These are phyloP conservation scores for Centropus unirufus DNA, from an alignment of 2,113 vertebrate genomes.

Conservation along the genomic window DNA sequence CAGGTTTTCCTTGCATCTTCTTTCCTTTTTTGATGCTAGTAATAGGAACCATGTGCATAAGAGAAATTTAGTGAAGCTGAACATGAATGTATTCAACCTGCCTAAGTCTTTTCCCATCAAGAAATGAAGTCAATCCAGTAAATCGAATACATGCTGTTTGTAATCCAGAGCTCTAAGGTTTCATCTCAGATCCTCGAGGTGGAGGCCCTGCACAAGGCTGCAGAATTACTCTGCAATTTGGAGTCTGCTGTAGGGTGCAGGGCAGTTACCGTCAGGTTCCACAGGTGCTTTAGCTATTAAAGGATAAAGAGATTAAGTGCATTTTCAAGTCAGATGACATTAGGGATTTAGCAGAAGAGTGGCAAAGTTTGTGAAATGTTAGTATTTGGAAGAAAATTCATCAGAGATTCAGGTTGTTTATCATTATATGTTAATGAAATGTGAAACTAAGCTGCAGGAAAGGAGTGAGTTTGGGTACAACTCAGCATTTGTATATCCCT, in stretches of 20 bases:
- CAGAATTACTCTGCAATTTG: background rate
- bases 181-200: background rate
- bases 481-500: background rate
- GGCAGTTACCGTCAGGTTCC: background rate
- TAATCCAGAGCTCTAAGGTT: background rate
- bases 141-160: background rate
- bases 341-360: background rate
- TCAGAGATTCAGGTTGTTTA: background rate
- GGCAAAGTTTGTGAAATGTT: background rate
- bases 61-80: background rate
- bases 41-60: background rate
- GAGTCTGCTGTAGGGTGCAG: background rate
- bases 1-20: background rate
- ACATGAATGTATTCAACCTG: background rate
- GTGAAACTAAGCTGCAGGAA: background rate
- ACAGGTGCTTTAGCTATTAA: background rate
- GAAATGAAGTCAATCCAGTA: background rate
- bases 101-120: background rate
- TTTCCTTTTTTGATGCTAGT: background rate
- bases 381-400: background rate
- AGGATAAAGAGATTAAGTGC: background rate
- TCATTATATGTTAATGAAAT: background rate
- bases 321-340: background rate
- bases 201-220: background rate
- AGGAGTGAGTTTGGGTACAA: background rate